Evolutionary conservation across 2,797 vertebrate genomes (phyloP).

Genomic region (Pipistrellus pipistrellus): DNA sequence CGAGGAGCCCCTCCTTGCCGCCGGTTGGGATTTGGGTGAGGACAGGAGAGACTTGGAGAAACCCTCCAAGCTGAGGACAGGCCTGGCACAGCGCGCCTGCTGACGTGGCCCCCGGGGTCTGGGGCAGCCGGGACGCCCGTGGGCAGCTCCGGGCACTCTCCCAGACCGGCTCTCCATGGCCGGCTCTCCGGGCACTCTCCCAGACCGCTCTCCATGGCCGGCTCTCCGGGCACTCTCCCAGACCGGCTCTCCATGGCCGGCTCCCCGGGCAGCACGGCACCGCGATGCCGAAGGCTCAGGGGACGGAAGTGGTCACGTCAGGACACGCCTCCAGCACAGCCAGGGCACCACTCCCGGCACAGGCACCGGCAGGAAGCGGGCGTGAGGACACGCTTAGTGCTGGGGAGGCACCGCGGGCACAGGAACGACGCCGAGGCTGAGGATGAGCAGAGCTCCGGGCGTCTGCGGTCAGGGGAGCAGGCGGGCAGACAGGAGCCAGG

Average conservation of each 20-base stretch:
- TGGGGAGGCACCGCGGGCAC: background rate
- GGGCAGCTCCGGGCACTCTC: background rate
- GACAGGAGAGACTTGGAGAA: background rate
- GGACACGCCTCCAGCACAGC: background rate
- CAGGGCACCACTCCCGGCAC: background rate
- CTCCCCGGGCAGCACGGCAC: background rate
- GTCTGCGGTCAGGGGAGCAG: background rate
- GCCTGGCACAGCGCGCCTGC: background rate
- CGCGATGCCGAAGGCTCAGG: background rate
- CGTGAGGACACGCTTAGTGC: background rate
- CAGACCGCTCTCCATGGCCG: background rate
- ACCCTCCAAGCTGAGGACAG: conserved; percentile 38
- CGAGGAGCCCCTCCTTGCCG: background rate
- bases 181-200: background rate
- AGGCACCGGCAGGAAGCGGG: background rate
- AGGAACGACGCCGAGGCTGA: background rate
- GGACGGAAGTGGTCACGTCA: background rate
- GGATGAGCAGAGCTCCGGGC: background rate
- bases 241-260: background rate
- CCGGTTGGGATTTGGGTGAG: conserved; percentile 58
- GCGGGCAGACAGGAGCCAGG: background rate
- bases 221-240: background rate
- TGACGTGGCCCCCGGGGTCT: background rate
- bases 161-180: background rate
- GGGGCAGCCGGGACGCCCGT: background rate